A percentile compares a stretch with the other conserved stretches of the same genome.
Conservation (phyloP, 2,888 invertebrate species). For the Zygothrica quintamaculata region DNA sequence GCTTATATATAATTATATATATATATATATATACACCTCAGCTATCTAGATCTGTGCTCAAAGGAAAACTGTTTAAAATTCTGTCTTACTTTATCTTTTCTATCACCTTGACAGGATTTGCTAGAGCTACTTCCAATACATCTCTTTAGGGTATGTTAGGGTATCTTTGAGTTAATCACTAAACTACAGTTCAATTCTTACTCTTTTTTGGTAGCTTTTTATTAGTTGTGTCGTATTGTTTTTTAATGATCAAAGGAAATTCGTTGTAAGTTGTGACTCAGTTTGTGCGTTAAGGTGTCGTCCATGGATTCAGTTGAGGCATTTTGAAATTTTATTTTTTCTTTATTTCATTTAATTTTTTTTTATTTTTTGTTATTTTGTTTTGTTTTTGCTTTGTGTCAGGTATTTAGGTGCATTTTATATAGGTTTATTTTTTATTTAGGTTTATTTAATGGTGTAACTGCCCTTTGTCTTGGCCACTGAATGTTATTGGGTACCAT, state of each 20-base stretch:
- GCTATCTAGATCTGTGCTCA: too few relatives aligned
- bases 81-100: too few relatives aligned
- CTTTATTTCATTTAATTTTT: too few relatives aligned
- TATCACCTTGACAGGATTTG: too few relatives aligned
- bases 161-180: neutral
- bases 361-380: neutral
- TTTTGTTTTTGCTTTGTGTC: conserved; percentile 13
- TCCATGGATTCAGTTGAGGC: conserved; percentile 24
- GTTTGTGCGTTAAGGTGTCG: conserved; percentile 36
- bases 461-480: conserved; percentile 44
- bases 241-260: conserved; percentile 36
- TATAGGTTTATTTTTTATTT: conserved; percentile 46
- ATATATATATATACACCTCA: too few relatives aligned
- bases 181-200: neutral
- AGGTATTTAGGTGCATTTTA: conserved; percentile 41
- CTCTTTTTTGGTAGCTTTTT: neutral
- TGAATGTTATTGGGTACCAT: neutral
- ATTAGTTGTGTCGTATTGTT: conserved; percentile 2
- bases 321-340: too few relatives aligned
- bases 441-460: conserved; percentile 56
- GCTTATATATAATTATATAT: too few relatives aligned
- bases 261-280: conserved; percentile 69
- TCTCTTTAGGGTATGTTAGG: neutral
- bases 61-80: too few relatives aligned
- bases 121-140: too few relatives aligned